Evolutionary conservation across 1,140 invertebrate species (phyloP).

Genomic region (Eriocheir sinensis): DNA sequence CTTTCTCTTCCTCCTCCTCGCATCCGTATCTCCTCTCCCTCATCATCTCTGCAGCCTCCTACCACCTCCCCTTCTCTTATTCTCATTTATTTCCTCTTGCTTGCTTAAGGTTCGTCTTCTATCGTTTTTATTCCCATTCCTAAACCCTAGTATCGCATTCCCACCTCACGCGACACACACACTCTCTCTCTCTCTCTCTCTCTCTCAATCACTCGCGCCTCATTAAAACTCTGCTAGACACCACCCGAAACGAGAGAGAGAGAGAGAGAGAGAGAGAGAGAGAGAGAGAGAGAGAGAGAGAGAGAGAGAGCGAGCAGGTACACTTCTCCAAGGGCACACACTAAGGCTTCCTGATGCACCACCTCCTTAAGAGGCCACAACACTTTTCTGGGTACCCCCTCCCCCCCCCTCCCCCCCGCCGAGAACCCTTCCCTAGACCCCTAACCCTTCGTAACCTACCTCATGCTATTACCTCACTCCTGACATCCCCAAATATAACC

Average conservation of each 20-base stretch:
- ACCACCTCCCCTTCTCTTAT: background rate
- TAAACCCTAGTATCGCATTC: background rate
- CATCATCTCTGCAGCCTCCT: background rate
- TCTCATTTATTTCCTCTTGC: background rate
- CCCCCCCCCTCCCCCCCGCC: background rate
- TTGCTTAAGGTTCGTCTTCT: background rate
- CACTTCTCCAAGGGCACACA: slow-evolving; percentile 25
- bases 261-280: slow-evolving; percentile 43
- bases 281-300: slow-evolving; percentile 34
- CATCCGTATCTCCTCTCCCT: background rate
- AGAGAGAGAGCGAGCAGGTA: background rate
- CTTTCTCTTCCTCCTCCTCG: background rate
- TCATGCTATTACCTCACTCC: too few species aligned
- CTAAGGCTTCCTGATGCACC: slow-evolving; percentile 45
- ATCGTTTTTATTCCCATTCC: background rate
- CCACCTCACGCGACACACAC: background rate
- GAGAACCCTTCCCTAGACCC: too few species aligned
- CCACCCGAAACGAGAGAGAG: background rate
- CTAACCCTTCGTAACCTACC: too few species aligned
- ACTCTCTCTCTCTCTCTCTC: background rate
- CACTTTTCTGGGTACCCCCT: background rate
- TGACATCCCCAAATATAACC: background rate
- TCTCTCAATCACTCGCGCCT: background rate
- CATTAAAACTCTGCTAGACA: background rate
- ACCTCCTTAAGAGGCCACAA: background rate